These are phyloP conservation scores for Gnathochromis pfefferi DNA, from an alignment of 2,113 vertebrate species.

Conservation along the genomic window DNA sequence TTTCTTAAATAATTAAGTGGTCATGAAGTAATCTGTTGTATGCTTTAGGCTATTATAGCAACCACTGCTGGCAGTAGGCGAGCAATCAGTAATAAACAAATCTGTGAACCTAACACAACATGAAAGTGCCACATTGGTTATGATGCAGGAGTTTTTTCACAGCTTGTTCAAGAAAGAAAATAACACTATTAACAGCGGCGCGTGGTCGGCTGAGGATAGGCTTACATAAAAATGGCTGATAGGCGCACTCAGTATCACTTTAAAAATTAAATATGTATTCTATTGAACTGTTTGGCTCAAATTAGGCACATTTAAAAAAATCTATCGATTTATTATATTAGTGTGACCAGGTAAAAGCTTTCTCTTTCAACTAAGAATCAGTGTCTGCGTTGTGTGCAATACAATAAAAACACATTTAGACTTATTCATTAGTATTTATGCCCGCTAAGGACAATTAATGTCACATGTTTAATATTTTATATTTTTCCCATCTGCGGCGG, in stretches of 20 bases:
- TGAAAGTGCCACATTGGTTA: background rate
- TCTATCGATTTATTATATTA: background rate
- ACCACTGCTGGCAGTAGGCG: background rate
- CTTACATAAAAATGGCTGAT: background rate
- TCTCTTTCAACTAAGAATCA: background rate
- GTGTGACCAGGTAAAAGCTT: background rate
- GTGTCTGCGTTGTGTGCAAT: background rate
- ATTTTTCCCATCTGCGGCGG: background rate
- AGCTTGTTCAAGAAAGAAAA: background rate
- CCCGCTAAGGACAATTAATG: background rate
- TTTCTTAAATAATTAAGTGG: constrained; percentile 60
- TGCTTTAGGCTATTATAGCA: background rate
- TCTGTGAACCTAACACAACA: background rate
- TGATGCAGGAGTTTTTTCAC: background rate
- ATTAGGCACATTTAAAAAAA: background rate
- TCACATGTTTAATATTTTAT: background rate
- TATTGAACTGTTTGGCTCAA: background rate
- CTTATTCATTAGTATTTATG: background rate
- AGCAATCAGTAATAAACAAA: background rate
- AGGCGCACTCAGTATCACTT: background rate
- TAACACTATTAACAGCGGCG: background rate
- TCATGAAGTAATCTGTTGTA: constrained; percentile 50
- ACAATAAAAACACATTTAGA: background rate
- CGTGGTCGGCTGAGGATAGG: background rate
- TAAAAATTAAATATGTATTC: background rate